phyloP scores from a whole-genome alignment of 2,888 invertebrate species.

The Chromoteleia sp. region DNA sequence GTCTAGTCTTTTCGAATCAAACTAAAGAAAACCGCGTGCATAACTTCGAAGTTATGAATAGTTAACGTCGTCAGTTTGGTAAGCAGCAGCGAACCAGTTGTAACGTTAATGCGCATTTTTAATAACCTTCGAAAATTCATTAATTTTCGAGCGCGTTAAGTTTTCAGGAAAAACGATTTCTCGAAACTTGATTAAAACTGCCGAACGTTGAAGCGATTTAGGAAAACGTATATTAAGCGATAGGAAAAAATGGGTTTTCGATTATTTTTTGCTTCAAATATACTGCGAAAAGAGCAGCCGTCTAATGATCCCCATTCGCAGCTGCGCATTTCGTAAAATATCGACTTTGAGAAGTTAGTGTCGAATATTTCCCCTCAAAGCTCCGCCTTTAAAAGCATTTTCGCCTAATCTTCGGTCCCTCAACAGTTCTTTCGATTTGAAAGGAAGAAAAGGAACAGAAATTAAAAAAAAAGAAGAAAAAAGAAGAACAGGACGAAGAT shows the following conservation, averaged over 20 bases:
- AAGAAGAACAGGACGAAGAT: not conserved
- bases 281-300: constrained; percentile 56
- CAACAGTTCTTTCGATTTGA: not conserved
- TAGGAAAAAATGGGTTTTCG: constrained; percentile 11
- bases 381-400: constrained; percentile 61
- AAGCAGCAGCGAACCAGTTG: constrained; percentile 11
- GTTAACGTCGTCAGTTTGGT: constrained; percentile 18
- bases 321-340: constrained; percentile 51
- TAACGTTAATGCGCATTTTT: constrained; percentile 11
- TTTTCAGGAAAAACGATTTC: not conserved
- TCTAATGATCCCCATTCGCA: constrained; percentile 53
- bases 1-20: not conserved
- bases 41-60: constrained; percentile 16
- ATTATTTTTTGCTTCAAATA: constrained; percentile 21
- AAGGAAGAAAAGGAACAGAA: not conserved
- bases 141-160: not conserved
- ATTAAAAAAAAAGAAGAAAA: not conserved
- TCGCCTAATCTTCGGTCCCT: constrained; percentile 60
- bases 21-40: constrained; percentile 16
- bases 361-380: constrained; percentile 44
- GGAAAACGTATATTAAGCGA: constrained; percentile 10
- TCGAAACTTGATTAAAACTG: not conserved
- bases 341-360: constrained; percentile 49
- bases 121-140: not conserved
- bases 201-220: not conserved